Evolutionary conservation across 2,797 vertebrate species (phyloP), one percentile per base, ranked within the genome.

Genomic region (Cynodonichthys magdalenae): DNA sequence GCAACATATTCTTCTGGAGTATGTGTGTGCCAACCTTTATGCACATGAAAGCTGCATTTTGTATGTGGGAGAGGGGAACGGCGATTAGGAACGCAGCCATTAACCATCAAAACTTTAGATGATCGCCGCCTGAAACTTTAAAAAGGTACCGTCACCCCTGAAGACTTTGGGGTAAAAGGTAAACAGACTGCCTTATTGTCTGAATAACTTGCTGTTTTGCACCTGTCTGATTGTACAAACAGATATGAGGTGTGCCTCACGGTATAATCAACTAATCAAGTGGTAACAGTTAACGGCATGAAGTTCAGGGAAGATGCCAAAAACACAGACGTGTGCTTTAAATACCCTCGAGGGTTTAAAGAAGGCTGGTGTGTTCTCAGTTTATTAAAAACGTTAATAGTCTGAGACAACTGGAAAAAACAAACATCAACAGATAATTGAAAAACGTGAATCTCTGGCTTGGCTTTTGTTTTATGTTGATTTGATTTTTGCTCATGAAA

Each of bases 1-100:
- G 56, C 66, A 51, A 78, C 59, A 58, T 83, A 88, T 89, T 90
- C 87, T 77, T 70, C 31, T 63, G 55, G 72, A 63, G 71, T 75
- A 24, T 3, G 3, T 84, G 68, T 84, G 81, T 88, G 86, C 83
- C 81, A 84, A 87, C 80, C 77, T 77, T 82, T 86, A 81, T 84
- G 72, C 76, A 77, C 77, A 71, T 62, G 51, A 61, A 85, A 53
- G 63, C 53, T 8, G 58, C 8, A 58, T 71, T 81, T 77, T 66
- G 63, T 39, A 67, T 57, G 72, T 44, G 67, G 70, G 78, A 77
- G 68, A 80, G 27, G 15, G 69, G 66, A 24, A 24, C 24, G 24
- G 24, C 24, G 24, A 24, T 73, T 63, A 51, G 39, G 57, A 77
- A 79, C 63, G 71, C 80, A 79, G 66, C 67, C 73, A 88, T 90